phyloP scores from a whole-genome alignment of 2,113 vertebrate species.

The Leptosomus discolor region DNA sequence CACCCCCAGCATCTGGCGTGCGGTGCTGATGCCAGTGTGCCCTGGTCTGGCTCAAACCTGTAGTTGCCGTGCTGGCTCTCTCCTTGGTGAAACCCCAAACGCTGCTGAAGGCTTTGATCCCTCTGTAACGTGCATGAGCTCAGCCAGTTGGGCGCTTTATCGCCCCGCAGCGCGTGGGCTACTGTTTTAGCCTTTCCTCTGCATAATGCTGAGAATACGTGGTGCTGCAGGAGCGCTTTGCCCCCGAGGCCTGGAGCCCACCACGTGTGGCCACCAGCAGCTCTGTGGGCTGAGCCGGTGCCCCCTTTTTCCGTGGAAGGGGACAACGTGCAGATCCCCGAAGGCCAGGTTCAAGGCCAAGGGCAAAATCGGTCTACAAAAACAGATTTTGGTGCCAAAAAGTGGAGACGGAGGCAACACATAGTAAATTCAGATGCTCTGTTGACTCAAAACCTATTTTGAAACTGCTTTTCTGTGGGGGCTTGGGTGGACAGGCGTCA shows the following conservation, averaged over 20 bases:
- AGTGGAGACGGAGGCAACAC: accelerated
- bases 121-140: not conserved
- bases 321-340: not conserved
- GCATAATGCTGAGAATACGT: not conserved
- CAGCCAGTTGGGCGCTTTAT: not conserved
- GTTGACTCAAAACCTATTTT: not conserved
- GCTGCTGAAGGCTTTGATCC: not conserved
- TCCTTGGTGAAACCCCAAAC: not conserved
- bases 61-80: not conserved
- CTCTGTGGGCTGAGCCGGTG: accelerated
- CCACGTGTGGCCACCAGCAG: not conserved
- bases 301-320: not conserved
- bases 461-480: not conserved
- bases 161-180: accelerated
- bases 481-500: not conserved
- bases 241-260: not conserved
- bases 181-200: not conserved
- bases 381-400: not conserved
- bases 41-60: not conserved
- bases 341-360: not conserved
- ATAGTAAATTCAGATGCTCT: not conserved
- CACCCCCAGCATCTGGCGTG: accelerated
- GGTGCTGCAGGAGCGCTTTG: accelerated
- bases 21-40: accelerated
- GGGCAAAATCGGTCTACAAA: not conserved